A percentile compares a stretch with the other conserved stretches of the same genome.
Conservation (phyloP, 2,113 vertebrate species). For the Pao palembangensis region DNA sequence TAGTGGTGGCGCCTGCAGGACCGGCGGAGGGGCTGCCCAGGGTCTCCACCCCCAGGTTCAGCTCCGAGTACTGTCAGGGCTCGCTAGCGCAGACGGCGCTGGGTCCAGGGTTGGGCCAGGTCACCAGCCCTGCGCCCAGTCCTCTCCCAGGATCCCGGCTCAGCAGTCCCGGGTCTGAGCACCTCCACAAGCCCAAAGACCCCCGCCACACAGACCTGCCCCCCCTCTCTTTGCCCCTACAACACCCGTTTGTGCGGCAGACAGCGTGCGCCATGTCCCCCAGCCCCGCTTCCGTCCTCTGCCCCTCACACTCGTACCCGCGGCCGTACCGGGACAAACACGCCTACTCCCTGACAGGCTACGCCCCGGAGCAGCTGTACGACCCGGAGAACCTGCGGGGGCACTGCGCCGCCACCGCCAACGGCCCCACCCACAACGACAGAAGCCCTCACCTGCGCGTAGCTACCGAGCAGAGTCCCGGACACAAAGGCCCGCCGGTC, state of each 20-base stretch:
- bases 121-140: slow-evolving; percentile 83
- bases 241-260: slow-evolving; percentile 74
- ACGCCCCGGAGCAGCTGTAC: slow-evolving; percentile 92
- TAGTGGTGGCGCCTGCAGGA: slow-evolving; percentile 70
- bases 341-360: slow-evolving; percentile 89
- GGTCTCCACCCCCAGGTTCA: slow-evolving; percentile 79
- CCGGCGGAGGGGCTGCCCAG: slow-evolving; percentile 84
- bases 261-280: slow-evolving; percentile 81
- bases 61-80: slow-evolving; percentile 76
- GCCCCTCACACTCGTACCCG: slow-evolving; percentile 68
- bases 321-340: slow-evolving; percentile 93
- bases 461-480: slow-evolving; percentile 84
- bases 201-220: slow-evolving; percentile 85
- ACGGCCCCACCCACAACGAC: slow-evolving; percentile 86
- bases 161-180: slow-evolving; percentile 85
- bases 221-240: slow-evolving; percentile 74
- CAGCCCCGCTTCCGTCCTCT: slow-evolving; percentile 74
- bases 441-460: slow-evolving; percentile 88
- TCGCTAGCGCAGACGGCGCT: slow-evolving; percentile 75
- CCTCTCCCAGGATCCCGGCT: slow-evolving; percentile 84
- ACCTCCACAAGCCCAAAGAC: slow-evolving; percentile 88
- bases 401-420: slow-evolving; percentile 85
- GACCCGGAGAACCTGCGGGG: slow-evolving; percentile 87
- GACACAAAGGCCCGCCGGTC: slow-evolving; percentile 94
- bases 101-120: slow-evolving; percentile 74